Evolutionary conservation across 2,113 vertebrate genomes (phyloP).

Genomic region (Lichenostomus cassidix): DNA sequence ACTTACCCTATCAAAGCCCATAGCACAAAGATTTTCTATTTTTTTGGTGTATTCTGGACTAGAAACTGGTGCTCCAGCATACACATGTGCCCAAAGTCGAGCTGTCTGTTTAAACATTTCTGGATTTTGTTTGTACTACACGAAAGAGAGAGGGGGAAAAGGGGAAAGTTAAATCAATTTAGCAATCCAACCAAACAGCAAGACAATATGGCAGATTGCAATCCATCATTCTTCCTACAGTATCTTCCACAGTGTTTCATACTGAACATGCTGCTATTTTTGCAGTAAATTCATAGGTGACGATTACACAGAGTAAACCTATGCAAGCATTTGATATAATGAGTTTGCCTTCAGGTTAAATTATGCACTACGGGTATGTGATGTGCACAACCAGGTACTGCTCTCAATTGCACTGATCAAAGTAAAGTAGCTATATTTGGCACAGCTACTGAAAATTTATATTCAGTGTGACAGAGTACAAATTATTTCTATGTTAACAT

Average conservation of each 20-base stretch:
- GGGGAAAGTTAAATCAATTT: constrained; percentile 23
- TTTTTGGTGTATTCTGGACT: constrained; percentile 96
- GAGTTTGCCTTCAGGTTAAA: not conserved
- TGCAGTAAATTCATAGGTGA: not conserved
- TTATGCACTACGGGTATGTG: not conserved
- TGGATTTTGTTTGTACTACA: constrained; percentile 98
- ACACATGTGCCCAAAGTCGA: constrained; percentile 95
- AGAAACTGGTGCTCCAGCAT: constrained; percentile 92
- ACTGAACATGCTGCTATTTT: not conserved
- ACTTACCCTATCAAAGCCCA: constrained; percentile 99
- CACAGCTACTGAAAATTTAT: not conserved
- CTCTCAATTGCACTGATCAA: not conserved
- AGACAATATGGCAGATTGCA: not conserved
- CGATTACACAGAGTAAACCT: not conserved
- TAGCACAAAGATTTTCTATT: constrained; percentile 99
- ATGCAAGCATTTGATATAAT: not conserved
- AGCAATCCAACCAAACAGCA: not conserved
- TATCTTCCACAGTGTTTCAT: not conserved
- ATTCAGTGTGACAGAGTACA: not conserved
- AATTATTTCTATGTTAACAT: not conserved
- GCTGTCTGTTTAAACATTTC: constrained; percentile 99
- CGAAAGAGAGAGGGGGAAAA: not conserved
- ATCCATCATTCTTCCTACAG: not conserved
- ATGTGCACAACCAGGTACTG: not conserved
- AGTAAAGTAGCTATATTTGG: not conserved